These are phyloP conservation scores for Trichopria drosophilae DNA, from an alignment of 2,888 invertebrate species.

Conservation along the genomic window DNA sequence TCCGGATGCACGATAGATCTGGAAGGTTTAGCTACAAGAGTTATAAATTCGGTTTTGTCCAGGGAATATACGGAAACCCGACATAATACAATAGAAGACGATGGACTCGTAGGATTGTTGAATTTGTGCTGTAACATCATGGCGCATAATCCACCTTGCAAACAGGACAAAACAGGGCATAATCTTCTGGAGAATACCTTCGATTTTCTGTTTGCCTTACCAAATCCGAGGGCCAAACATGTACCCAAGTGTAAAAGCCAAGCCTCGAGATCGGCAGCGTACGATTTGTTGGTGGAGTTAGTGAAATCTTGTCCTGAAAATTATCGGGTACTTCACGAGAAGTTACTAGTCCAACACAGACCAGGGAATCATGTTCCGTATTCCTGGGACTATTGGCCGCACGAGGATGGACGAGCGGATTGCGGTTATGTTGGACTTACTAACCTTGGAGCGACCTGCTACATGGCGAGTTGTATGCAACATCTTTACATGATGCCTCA, in stretches of 20 bases:
- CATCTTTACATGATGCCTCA: constrained; percentile 97
- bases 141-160: constrained; percentile 86
- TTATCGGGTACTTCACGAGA: constrained; percentile 80
- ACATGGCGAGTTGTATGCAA: constrained; percentile 97
- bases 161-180: constrained; percentile 76
- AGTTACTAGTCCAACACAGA: constrained; percentile 83
- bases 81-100: constrained; percentile 82
- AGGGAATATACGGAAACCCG: constrained; percentile 83
- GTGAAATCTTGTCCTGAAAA: constrained; percentile 84
- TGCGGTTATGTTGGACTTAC: constrained; percentile 94
- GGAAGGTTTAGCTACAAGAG: constrained; percentile 73
- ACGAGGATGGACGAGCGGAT: constrained; percentile 90
- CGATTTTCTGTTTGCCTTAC: constrained; percentile 86
- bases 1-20: constrained; percentile 68
- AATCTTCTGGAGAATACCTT: constrained; percentile 74
- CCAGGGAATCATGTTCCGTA: constrained; percentile 82
- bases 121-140: constrained; percentile 85
- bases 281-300: constrained; percentile 86
- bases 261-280: constrained; percentile 85
- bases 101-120: constrained; percentile 85
- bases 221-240: constrained; percentile 80
- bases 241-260: constrained; percentile 93
- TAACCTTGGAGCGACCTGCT: constrained; percentile 94
- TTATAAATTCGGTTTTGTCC: constrained; percentile 73
- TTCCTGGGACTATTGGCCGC: constrained; percentile 98